phyloP scores from a whole-genome alignment of 1,140 invertebrate genomes.

The Saccostrea echinata region DNA sequence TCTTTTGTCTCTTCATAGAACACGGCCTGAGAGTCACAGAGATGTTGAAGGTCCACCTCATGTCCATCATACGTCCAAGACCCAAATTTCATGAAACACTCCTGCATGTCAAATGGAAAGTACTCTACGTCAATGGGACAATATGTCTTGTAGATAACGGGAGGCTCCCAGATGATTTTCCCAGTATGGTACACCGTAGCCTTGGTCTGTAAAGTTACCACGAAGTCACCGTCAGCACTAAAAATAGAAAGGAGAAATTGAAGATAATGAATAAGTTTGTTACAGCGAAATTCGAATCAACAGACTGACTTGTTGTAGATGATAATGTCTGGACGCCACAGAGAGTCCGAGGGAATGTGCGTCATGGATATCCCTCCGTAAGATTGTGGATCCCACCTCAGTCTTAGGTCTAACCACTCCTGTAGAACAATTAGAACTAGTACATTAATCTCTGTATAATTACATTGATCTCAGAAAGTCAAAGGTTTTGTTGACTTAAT shows the following conservation, averaged over 20 bases:
- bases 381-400: constrained; percentile 82
- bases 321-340: constrained; percentile 87
- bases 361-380: constrained; percentile 93
- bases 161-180: constrained; percentile 97
- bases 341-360: constrained; percentile 86
- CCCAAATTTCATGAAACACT: constrained; percentile 91
- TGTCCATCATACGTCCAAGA: constrained; percentile 91
- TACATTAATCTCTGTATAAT: not conserved
- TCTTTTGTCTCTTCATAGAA: constrained; percentile 45
- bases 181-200: constrained; percentile 85
- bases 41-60: constrained; percentile 78
- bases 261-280: not conserved
- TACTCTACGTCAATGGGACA: constrained; percentile 97
- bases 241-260: not conserved
- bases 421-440: constrained; percentile 48
- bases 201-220: constrained; percentile 81
- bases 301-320: constrained; percentile 78
- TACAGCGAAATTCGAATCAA: no score
- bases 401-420: constrained; percentile 76
- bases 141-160: constrained; percentile 98
- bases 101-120: constrained; percentile 94
- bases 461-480: not conserved
- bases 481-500: no score
- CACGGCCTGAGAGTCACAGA: constrained; percentile 52
- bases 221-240: constrained; percentile 82